Conservation (phyloP, 2,113 vertebrate genomes). For the Indicator indicator region DNA sequence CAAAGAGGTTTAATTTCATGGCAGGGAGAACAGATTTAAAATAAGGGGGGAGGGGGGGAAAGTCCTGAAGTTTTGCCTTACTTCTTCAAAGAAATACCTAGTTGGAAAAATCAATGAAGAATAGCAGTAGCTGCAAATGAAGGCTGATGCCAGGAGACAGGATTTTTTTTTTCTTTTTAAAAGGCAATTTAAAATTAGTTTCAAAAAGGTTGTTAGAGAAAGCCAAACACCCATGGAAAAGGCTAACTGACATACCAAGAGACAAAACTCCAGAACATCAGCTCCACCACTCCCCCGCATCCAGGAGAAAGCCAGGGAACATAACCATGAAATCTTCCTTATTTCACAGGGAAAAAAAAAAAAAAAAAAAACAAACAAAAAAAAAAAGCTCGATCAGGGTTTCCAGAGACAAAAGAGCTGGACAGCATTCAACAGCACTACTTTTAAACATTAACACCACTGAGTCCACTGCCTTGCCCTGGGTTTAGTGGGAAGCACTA, state of each 20-base stretch:
- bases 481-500: neutral
- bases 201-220: neutral
- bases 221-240: neutral
- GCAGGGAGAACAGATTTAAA: neutral
- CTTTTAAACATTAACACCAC: neutral
- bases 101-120: neutral
- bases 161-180: rapidly evolving
- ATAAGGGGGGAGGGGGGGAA: neutral
- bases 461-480: neutral
- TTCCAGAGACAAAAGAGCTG: neutral
- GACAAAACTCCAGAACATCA: neutral
- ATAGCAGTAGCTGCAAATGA: neutral
- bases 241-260: neutral
- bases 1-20: conserved; percentile 4
- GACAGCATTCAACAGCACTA: neutral
- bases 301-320: neutral
- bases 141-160: neutral
- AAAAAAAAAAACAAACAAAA: too few relatives aligned
- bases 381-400: neutral
- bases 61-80: neutral
- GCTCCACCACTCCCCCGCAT: neutral
- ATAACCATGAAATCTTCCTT: neutral
- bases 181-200: neutral
- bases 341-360: neutral
- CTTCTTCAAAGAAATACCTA: neutral